Conservation (phyloP, 2,797 vertebrate genomes). For the Sphaeramia orbicularis region DNA sequence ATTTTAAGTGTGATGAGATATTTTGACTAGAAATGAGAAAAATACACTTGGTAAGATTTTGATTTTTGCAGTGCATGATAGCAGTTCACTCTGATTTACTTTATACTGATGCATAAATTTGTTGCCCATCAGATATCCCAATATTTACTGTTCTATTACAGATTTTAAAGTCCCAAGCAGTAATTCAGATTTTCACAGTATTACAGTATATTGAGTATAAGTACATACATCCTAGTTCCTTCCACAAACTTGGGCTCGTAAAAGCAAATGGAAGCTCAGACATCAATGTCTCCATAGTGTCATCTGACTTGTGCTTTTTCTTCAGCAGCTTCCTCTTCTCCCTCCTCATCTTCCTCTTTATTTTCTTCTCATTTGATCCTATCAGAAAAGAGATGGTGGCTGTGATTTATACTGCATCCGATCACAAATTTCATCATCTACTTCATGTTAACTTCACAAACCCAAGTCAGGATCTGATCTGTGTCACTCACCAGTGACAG, state of each 20-base stretch:
- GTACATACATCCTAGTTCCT: slow-evolving; percentile 87
- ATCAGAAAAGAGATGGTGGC: not conserved
- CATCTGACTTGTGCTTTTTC: slow-evolving; percentile 49
- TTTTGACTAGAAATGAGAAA: too few relatives aligned
- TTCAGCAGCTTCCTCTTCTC: slow-evolving; percentile 60
- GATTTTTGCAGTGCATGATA: too few relatives aligned
- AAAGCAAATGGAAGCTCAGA: slow-evolving; percentile 88
- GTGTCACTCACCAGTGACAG: slow-evolving; percentile 41
- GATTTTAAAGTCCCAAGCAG: not conserved
- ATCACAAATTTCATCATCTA: not conserved
- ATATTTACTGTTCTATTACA: not conserved
- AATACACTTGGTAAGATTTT: too few relatives aligned
- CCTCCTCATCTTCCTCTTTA: slow-evolving; percentile 52
- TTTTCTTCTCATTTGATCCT: slow-evolving; percentile 49
- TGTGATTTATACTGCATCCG: not conserved
- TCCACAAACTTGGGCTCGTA: slow-evolving; percentile 82
- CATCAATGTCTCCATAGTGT: slow-evolving; percentile 69
- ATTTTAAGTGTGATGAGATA: too few relatives aligned
- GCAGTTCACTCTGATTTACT: too few relatives aligned
- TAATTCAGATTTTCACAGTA: not conserved
- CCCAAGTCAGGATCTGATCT: not conserved
- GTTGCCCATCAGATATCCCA: not conserved
- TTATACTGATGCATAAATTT: too few relatives aligned
- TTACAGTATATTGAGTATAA: not conserved
- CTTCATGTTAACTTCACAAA: not conserved